phyloP scores from a whole-genome alignment of 2,888 invertebrate species.

The Tachystola acroxantha region DNA sequence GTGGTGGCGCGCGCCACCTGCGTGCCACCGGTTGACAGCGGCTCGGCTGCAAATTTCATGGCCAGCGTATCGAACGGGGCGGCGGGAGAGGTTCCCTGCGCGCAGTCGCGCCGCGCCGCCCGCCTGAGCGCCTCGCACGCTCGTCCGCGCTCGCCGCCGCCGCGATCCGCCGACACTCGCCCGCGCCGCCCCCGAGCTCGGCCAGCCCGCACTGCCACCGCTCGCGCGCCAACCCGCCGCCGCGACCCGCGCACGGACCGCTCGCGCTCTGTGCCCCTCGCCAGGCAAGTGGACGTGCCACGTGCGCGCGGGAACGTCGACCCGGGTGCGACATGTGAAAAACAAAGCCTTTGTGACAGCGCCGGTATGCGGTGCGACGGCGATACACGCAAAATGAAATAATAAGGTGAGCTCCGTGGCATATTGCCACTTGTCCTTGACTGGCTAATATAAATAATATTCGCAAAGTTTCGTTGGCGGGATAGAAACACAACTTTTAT shows the following conservation, averaged over 20 bases:
- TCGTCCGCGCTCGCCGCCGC: slow-evolving; percentile 30
- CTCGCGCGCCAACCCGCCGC: slow-evolving; percentile 11
- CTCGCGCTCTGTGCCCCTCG: slow-evolving; percentile 33
- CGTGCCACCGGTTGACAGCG: slow-evolving; percentile 72
- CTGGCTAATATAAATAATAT: too few relatives aligned
- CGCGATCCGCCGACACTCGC: slow-evolving; percentile 14
- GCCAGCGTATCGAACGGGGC: slow-evolving; percentile 71
- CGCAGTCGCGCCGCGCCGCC: slow-evolving; percentile 60
- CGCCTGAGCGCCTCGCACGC: slow-evolving; percentile 40
- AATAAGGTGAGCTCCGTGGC: slow-evolving; percentile 55
- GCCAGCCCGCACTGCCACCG: neutral
- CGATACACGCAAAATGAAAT: slow-evolving; percentile 64
- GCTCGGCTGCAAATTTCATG: slow-evolving; percentile 73
- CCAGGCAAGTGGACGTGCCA: slow-evolving; percentile 45
- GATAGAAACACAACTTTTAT: too few relatives aligned
- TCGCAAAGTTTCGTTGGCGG: too few relatives aligned
- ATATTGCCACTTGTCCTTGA: slow-evolving; percentile 10
- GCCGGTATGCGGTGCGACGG: slow-evolving; percentile 51
- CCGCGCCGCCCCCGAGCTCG: slow-evolving; percentile 7
- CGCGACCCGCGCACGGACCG: slow-evolving; percentile 23
- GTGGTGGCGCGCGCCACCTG: slow-evolving; percentile 41
- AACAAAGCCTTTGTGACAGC: slow-evolving; percentile 39
- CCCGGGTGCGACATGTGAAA: slow-evolving; percentile 47
- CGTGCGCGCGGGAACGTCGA: slow-evolving; percentile 31
- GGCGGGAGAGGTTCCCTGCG: slow-evolving; percentile 37